Evolutionary conservation across 2,113 vertebrate species (phyloP).

Genomic region (Channa maculata): DNA sequence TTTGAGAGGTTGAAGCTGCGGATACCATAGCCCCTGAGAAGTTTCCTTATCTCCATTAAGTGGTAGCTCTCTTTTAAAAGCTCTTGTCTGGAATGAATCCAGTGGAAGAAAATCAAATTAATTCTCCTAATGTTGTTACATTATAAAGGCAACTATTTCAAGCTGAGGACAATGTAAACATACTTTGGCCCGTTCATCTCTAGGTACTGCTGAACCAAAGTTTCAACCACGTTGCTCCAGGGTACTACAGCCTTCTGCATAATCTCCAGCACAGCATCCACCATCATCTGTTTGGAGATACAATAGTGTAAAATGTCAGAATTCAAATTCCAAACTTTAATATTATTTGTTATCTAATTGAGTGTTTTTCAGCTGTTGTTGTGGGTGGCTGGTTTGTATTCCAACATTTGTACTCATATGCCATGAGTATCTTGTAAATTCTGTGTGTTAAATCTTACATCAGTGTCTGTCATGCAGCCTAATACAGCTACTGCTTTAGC

Average conservation of each 20-base stretch:
- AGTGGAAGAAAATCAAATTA: neutral
- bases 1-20: constrained; percentile 90
- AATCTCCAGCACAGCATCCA: constrained; percentile 94
- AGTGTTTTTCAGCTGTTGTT: neutral
- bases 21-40: constrained; percentile 92
- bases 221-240: constrained; percentile 92
- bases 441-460: constrained; percentile 83
- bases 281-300: constrained; percentile 85
- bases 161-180: constrained; percentile 44
- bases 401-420: neutral
- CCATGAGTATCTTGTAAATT: neutral
- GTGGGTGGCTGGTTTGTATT: neutral
- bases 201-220: constrained; percentile 90
- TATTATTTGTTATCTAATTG: neutral
- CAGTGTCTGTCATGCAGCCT: constrained; percentile 88
- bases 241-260: constrained; percentile 94
- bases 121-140: neutral
- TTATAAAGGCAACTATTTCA: neutral
- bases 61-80: constrained; percentile 92
- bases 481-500: constrained; percentile 94
- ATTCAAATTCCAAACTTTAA: neutral
- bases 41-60: constrained; percentile 96
- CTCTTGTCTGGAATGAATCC: constrained; percentile 84
- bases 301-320: constrained; percentile 17
- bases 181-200: constrained; percentile 95